Conservation (phyloP, 2,797 vertebrate genomes). For the Triplophysa bombifrons region DNA sequence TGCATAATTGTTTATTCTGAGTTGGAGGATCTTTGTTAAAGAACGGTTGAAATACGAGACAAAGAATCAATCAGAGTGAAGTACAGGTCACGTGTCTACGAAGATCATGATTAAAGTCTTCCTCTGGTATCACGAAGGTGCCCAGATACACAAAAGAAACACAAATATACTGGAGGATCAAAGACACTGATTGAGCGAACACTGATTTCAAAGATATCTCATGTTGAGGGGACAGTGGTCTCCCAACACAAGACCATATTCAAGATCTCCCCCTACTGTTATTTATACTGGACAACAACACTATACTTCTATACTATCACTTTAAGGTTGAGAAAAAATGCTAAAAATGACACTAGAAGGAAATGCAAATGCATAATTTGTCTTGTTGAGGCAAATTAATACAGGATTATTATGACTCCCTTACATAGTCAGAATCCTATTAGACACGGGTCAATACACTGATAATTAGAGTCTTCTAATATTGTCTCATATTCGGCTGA, state of each 20-base stretch:
- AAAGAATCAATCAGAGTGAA: constrained; percentile 31
- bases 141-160: constrained; percentile 49
- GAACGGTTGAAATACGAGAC: constrained; percentile 12
- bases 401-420: constrained; percentile 63
- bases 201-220: constrained; percentile 38
- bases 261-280: background rate
- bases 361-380: constrained; percentile 18
- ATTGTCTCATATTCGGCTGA: constrained; percentile 28
- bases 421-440: constrained; percentile 68
- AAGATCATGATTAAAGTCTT: constrained; percentile 53
- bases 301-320: background rate
- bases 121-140: constrained; percentile 52
- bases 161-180: background rate
- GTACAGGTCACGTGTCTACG: constrained; percentile 4
- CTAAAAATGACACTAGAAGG: background rate
- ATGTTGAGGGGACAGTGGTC: background rate
- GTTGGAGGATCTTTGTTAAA: constrained; percentile 4
- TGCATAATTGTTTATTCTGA: constrained; percentile 7
- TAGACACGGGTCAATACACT: constrained; percentile 67
- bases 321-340: background rate
- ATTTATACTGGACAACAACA: background rate
- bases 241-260: background rate
- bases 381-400: constrained; percentile 51
- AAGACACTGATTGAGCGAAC: constrained; percentile 37
- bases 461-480: constrained; percentile 65